These are phyloP conservation scores for Melolontha melolontha DNA, from an alignment of 2,888 invertebrate genomes.

Conservation along the genomic window DNA sequence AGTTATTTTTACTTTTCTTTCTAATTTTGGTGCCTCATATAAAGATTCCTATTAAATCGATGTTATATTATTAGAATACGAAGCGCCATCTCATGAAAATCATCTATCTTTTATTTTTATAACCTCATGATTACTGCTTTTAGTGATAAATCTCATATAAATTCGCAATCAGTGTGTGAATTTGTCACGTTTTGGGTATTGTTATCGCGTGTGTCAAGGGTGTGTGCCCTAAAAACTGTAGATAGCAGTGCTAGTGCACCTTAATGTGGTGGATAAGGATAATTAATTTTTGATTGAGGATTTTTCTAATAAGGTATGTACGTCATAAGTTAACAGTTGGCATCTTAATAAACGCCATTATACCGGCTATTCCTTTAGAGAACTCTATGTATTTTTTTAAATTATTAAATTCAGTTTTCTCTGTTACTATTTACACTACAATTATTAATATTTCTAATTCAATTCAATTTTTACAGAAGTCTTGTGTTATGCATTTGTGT, in stretches of 20 bases:
- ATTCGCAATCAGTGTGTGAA: constrained; percentile 42
- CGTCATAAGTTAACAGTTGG: constrained; percentile 42
- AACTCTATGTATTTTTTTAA: not conserved
- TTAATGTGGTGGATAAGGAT: constrained; percentile 59
- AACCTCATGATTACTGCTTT: constrained; percentile 24
- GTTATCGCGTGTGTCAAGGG: constrained; percentile 48
- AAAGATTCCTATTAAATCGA: constrained; percentile 9
- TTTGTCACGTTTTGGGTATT: constrained; percentile 47
- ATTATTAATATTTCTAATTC: not conserved
- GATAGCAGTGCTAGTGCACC: constrained; percentile 52
- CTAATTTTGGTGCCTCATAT: too few relatives aligned
- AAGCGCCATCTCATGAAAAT: constrained; percentile 14
- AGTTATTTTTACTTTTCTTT: too few relatives aligned
- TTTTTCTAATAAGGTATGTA: constrained; percentile 44
- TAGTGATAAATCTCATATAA: constrained; percentile 17
- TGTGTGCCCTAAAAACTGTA: constrained; percentile 47
- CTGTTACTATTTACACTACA: not conserved
- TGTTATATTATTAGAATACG: not conserved
- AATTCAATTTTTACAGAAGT: not conserved
- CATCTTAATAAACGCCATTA: constrained; percentile 43
- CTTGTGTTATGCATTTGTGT: too few relatives aligned
- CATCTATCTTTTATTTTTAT: constrained; percentile 26
- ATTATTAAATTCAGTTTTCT: not conserved
- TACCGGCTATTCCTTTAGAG: constrained; percentile 41
- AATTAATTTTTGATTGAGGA: constrained; percentile 44